Percentiles rank a stretch among this genome's conserved stretches.
These are phyloP conservation scores for Mormyrus iriodes DNA, from an alignment of 2,113 vertebrate genomes.

Conservation along the genomic window DNA sequence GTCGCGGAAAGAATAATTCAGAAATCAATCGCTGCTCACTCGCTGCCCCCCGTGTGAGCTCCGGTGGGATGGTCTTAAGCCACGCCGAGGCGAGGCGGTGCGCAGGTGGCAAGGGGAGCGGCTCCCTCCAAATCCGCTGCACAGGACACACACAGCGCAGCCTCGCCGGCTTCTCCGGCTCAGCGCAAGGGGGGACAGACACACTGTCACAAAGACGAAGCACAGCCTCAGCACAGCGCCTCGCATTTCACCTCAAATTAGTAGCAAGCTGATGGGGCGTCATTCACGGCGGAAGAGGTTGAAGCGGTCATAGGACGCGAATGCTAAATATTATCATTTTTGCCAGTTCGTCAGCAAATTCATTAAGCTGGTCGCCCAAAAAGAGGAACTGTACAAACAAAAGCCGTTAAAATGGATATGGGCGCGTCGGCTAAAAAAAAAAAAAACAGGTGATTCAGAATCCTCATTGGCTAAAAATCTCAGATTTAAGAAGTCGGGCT, in stretches of 20 bases:
- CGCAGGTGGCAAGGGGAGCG: background rate
- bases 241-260: slow-evolving; percentile 23
- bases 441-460: slow-evolving; percentile 20
- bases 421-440: slow-evolving; percentile 14
- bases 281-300: background rate
- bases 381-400: background rate
- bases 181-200: background rate
- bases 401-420: background rate
- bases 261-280: slow-evolving; percentile 15
- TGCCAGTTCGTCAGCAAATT: background rate
- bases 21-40: background rate
- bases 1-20: background rate
- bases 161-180: background rate
- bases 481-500: background rate
- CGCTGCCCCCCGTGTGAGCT: background rate
- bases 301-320: background rate
- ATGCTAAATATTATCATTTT: background rate
- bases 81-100: background rate
- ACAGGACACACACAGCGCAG: background rate
- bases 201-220: background rate
- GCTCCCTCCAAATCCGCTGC: background rate
- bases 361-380: slow-evolving; percentile 2
- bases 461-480: background rate
- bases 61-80: background rate
- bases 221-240: background rate